Evolutionary conservation across 2,113 vertebrate genomes (phyloP).

Genomic region (Neoarius graeffei): DNA sequence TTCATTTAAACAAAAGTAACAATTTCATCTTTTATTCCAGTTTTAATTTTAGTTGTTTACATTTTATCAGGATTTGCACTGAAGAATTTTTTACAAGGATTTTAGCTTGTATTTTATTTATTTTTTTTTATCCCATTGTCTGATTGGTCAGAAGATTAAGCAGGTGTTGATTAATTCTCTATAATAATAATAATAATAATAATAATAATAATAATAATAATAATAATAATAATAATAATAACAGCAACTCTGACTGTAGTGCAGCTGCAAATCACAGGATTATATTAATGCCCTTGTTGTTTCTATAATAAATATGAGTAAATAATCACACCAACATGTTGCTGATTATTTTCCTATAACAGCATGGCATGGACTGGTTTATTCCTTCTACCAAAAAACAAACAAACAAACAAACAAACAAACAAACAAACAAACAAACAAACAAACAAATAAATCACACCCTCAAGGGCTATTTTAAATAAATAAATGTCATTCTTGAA

Average conservation of each 20-base stretch:
- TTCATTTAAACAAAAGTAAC: neutral
- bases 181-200: too few species aligned
- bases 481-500: neutral
- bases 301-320: neutral
- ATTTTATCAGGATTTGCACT: neutral
- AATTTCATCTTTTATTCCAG: neutral
- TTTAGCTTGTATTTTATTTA: neutral
- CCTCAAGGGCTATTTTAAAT: neutral
- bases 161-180: too few species aligned
- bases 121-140: neutral
- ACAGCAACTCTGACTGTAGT: too few species aligned
- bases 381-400: neutral
- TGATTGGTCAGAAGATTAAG: too few species aligned
- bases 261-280: neutral
- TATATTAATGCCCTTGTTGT: neutral
- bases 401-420: neutral
- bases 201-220: too few species aligned
- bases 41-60: neutral
- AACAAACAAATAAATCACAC: neutral
- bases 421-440: neutral
- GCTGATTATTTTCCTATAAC: neutral
- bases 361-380: neutral
- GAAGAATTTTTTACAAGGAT: neutral
- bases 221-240: too few species aligned
- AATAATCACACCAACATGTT: neutral